Evolutionary conservation across 2,797 vertebrate species (phyloP), one percentile per base, ranked within the genome.

Genomic region (Lindbergichthys nudifrons): DNA sequence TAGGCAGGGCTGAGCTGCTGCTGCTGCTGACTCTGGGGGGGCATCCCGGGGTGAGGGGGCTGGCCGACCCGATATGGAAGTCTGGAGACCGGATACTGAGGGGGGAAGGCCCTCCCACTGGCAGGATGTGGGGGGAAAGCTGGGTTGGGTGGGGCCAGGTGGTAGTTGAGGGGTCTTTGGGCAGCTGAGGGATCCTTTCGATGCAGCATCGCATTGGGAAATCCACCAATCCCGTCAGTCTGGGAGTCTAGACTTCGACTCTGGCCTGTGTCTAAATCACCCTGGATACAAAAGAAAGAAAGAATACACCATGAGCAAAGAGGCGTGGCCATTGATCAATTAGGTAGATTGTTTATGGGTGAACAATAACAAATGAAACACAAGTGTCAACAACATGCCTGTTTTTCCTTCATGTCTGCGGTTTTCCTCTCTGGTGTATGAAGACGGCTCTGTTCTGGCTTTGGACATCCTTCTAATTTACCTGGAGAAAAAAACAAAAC

Each of bases 361-460:
- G 32, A 70, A 65, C 72, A 77, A 39, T 11, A 1, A 2, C 1
- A 58, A 54, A 36, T 18, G 1, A 36, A 54, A 60, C 2, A 30
- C 9, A 30, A 65, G 52, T n/a, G 11, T 42, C 1, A 64, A 51
- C 1, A 32, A 82, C 90, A 65, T 91, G 96, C 98, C 97, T 96
- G 97, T 89, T 98, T 96, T 42, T 95, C 95, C 83, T 96, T 99
- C 71, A 95, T 87, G 71, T 99, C 97, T 45, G 94, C 3, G 13
- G 87, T 88, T 82, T 99, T 99, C 87, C 97, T 97, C 87, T 99
- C 98, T 64, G 98, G 96, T 51, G 97, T 99, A 82, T 96, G 95
- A 88, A 97, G 96, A 88, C 96, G 96, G 90, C 13, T 94, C 81
- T 97, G 96, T 86, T 99, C 98, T 2, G 95, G 87, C 88, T 96